These are phyloP conservation scores for Drosophila kurseongensis DNA, from an alignment of 1,140 invertebrate species.

Conservation along the genomic window DNA sequence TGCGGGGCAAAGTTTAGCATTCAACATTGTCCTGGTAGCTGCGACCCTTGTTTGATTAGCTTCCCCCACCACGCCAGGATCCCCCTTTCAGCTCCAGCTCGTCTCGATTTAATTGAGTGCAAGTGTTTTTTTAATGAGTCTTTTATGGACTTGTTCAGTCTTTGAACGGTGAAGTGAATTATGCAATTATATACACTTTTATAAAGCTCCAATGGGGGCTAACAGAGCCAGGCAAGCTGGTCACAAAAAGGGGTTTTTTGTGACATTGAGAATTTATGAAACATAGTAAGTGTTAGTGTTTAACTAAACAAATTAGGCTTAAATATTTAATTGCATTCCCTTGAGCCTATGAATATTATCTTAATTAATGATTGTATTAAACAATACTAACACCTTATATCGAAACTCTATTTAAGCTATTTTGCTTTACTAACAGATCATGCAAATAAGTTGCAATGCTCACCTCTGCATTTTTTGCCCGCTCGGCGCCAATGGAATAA, in stretches of 20 bases:
- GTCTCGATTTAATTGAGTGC: slow-evolving; percentile 77
- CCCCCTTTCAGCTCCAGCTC: slow-evolving; percentile 11
- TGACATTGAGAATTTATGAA: no score
- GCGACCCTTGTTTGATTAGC: slow-evolving; percentile 78
- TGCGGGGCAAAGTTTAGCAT: slow-evolving; percentile 60
- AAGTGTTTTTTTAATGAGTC: slow-evolving; percentile 80
- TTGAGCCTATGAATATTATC: no score
- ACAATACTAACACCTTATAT: no score
- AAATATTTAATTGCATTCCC: no score
- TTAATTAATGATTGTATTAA: no score
- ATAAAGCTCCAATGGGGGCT: slow-evolving; percentile 1
- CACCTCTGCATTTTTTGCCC: slow-evolving; percentile 13
- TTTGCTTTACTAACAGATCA: no score
- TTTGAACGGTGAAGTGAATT: slow-evolving; percentile 38
- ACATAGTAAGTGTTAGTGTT: no score
- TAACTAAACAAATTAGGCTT: no score
- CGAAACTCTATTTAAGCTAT: no score
- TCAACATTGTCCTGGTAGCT: slow-evolving; percentile 60
- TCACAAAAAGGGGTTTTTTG: slow-evolving; percentile 4
- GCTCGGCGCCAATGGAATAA: slow-evolving; percentile 71
- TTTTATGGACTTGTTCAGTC: slow-evolving; percentile 68
- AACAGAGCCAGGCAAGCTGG: slow-evolving; percentile 15
- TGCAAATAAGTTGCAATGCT: slow-evolving; percentile 5
- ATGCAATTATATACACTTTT: slow-evolving; percentile 46
- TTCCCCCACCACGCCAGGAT: slow-evolving; percentile 39